Base-by-base conservation (phyloP, 2,113 vertebrate genomes). In the Alligator sinensis region DNA sequence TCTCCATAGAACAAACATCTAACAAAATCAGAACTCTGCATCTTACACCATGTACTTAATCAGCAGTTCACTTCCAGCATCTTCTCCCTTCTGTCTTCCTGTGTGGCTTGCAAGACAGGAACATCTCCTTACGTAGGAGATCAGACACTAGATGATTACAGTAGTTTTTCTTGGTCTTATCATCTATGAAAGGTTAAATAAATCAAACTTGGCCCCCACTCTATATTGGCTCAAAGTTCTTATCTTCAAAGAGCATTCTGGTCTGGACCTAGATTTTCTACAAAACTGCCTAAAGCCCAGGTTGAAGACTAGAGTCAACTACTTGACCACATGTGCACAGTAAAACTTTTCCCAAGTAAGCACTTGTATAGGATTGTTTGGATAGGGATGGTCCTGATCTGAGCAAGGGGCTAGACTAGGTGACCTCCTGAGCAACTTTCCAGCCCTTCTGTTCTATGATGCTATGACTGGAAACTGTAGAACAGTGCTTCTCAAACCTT, bases 221-320 rank as follows among this genome's bases (percentile, higher is more conserved):
- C 58, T 47, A 16, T 2, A 75, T 38, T 1, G 72, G 54, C 4
- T 58, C 19, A 27, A 19, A 47, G 28, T 63, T 3, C 61, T 75
- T 28, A 27, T 4, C 28, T 25, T 59, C 28, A 63, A 25, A 28
- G 82, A 77, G 17, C 58, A 72, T 21, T 8, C 80, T 34, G 25
- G 61, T 22, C 27, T 38, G 34, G 55, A 1, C 10, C 13, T 28
- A 16, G 3, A 1, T 2, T 10, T 72, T 12, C 78, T 59, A 58
- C 18, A 80, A 38, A 3, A 3, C 54, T 19, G 47, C 1, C 1
- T 1, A 9, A 2, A 38, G 81, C 4, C 3, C 14, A 0, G n/a
- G 76, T 4, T 1, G 30, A 82, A 11, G 3, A 15, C 21, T 8
- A 34, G 0, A 61, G 6, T 9, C 58, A 83, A 2, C 13, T 6